phyloP scores from a whole-genome alignment of 2,797 vertebrate species.

The Carduelis carduelis region DNA sequence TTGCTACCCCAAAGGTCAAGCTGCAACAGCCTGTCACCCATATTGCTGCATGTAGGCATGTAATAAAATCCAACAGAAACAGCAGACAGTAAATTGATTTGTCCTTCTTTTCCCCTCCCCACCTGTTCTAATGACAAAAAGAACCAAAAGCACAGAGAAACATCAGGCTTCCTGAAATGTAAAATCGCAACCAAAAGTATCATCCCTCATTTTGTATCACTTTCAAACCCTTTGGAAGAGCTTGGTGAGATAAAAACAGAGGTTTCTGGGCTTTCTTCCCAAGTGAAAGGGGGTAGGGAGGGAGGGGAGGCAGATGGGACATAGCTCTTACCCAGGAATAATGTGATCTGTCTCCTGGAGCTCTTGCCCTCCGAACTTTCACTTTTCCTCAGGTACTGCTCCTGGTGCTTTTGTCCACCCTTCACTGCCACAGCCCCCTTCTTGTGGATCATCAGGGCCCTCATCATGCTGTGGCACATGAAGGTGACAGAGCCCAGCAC shows the following conservation, averaged over 20 bases:
- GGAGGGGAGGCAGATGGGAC: background rate
- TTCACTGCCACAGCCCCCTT: slow-evolving; percentile 9
- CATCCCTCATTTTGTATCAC: background rate
- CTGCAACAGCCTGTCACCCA: background rate
- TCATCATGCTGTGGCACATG: slow-evolving; percentile 93
- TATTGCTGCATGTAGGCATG: background rate
- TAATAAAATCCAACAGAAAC: background rate
- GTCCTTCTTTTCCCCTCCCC: background rate
- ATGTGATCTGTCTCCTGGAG: slow-evolving; percentile 87
- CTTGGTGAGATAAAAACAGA: background rate
- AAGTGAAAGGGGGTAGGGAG: background rate
- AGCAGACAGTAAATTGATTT: background rate
- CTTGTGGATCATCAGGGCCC: slow-evolving; percentile 73
- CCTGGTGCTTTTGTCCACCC: background rate
- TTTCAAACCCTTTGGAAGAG: background rate
- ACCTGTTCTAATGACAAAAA: background rate
- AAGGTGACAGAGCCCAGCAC: slow-evolving; percentile 82
- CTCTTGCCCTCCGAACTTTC: slow-evolving; percentile 77
- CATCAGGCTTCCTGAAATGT: background rate
- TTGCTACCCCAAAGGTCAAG: background rate
- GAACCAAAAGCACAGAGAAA: background rate
- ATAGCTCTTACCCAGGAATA: slow-evolving; percentile 87
- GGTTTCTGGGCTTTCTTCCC: background rate
- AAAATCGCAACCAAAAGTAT: background rate
- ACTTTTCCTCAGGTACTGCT: slow-evolving; percentile 65